Evolutionary conservation across 2,113 vertebrate species (phyloP).

Genomic region (Heterochromis multidens): DNA sequence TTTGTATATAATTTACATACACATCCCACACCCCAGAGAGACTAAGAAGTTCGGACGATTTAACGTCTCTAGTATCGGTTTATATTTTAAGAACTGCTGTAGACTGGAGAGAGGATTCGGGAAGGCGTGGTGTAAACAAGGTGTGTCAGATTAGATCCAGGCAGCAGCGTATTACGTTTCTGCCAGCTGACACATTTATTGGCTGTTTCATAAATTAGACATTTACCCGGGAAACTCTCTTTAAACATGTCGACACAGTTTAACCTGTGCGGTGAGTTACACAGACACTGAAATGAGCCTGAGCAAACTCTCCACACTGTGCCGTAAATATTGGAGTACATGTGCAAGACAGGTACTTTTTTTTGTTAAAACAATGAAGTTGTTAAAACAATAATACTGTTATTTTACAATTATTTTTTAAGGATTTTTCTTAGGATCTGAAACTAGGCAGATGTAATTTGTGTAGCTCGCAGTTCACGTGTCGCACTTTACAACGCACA

Average conservation of each 20-base stretch:
- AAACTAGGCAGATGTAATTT: background rate
- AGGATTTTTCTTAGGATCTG: background rate
- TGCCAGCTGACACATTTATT: background rate
- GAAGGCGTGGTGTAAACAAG: background rate
- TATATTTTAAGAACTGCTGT: background rate
- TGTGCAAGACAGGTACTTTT: background rate
- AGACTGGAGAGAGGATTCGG: background rate
- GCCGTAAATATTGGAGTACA: background rate
- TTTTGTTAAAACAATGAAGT: too few relatives aligned
- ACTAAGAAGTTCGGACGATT: background rate
- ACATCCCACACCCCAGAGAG: too few relatives aligned
- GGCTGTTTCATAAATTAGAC: background rate
- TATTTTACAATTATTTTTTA: background rate
- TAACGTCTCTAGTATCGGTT: background rate
- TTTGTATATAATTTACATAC: background rate
- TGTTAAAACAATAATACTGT: fast-evolving
- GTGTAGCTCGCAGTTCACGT: background rate
- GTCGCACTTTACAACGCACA: background rate
- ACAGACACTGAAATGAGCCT: background rate
- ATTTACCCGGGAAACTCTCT: background rate
- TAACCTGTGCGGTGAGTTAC: background rate
- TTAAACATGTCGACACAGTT: background rate
- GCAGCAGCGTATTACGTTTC: background rate
- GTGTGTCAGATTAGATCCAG: background rate
- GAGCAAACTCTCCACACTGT: background rate